Evolutionary conservation across 2,888 invertebrate genomes (phyloP), one percentile per base, ranked within the genome.

Genomic region (Biston stratarius): DNA sequence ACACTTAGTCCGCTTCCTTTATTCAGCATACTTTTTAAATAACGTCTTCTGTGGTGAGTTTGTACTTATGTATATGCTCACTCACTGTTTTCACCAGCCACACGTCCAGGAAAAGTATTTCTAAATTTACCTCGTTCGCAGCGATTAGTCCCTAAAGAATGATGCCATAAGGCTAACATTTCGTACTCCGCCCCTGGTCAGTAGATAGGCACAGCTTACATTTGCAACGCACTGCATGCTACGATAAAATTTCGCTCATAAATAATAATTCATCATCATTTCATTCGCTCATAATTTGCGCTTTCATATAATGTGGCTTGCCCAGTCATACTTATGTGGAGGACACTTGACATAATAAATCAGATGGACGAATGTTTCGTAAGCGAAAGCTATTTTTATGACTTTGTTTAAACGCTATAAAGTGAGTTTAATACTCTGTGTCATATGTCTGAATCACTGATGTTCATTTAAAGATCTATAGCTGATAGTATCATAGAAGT

Each of bases 151-250:
- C 38, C 9, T 38, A 6, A 8, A 38, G 9, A 5, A 44, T 44
- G 24, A 24, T 24, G 24, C 24, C 6, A 11, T 44, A 44, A 44
- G 51, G 1, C n/a, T n/a, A 34, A 34, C 12, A n/a, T 51, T 8
- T 3, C 14, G 14, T 14, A n/a, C 12, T 55, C 42, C 55, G 55
- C 33, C 44, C 55, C 55, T 42, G 42, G 34, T 24, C 9, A 14
- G 52, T 5, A 6, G 24, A 49, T 59, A 38, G 36, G 15, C 38
- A 40, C 76, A 75, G 83, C 81, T 83, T 86, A 83, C 82, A 83
- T 84, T 88, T 89, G 87, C 87, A 85, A 88, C 87, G 85, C 85
- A 85, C 69, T 60, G 40, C 44, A 40, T 24, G 38, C 55, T 47
- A 1, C 40, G 42, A 42, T 58, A 61, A 11, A 53, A 59, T 67